phyloP scores from a whole-genome alignment of 2,113 vertebrate species.

The Halichoerus grypus region DNA sequence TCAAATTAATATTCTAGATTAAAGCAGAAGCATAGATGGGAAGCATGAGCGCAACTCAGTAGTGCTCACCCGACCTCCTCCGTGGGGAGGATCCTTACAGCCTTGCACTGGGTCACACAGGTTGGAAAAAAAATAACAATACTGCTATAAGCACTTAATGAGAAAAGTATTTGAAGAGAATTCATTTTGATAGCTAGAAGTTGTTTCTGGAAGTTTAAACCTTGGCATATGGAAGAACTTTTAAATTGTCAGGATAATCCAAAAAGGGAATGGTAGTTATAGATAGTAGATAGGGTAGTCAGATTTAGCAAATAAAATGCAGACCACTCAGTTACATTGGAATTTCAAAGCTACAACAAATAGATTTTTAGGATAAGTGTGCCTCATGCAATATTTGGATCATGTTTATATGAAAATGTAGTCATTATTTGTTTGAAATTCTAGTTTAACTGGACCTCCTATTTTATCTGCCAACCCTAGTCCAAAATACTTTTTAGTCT shows the following conservation, averaged over 20 bases:
- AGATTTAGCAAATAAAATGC: neutral
- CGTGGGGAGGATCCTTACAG: accelerated
- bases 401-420: neutral
- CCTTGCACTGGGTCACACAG: no score
- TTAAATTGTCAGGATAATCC: neutral
- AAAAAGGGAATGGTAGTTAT: neutral
- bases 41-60: neutral
- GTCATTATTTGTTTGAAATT: constrained; percentile 14
- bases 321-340: neutral
- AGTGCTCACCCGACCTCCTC: accelerated
- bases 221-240: neutral
- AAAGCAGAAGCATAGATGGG: neutral
- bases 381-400: neutral
- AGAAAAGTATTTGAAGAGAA: neutral
- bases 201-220: neutral
- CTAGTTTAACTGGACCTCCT: neutral
- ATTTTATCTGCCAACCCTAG: neutral
- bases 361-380: neutral
- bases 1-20: neutral
- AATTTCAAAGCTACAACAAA: neutral
- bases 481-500: neutral
- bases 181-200: neutral
- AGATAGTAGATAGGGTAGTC: no score
- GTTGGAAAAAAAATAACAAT: neutral
- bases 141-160: neutral